Conservation (phyloP, 2,797 vertebrate genomes). For the Chrosomus eos region DNA sequence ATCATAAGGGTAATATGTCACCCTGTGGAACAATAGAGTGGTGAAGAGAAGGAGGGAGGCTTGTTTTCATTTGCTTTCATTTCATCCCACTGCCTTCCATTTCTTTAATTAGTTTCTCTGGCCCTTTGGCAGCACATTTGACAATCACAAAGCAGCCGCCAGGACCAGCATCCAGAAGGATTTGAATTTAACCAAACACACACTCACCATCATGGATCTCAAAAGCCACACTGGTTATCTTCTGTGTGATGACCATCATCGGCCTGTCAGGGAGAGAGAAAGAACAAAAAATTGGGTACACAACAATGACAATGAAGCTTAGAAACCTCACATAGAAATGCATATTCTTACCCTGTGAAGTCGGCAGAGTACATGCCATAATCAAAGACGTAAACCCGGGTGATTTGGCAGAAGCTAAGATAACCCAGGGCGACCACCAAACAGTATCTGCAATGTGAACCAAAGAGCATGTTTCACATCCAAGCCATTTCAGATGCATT, state of each 20-base stretch:
- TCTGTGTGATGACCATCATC: slow-evolving; percentile 98
- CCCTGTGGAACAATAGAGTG: slow-evolving; percentile 19
- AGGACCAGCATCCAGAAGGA: neutral
- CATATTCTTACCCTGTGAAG: slow-evolving; percentile 87
- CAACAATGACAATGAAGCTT: neutral
- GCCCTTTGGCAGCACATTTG: slow-evolving; percentile 50
- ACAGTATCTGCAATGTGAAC: slow-evolving; percentile 79
- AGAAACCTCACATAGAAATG: neutral
- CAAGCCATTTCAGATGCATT: neutral
- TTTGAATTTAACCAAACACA: slow-evolving; percentile 5
- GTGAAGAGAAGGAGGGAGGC: slow-evolving; percentile 42
- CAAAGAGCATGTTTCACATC: neutral
- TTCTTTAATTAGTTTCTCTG: slow-evolving; percentile 59
- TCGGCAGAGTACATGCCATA: slow-evolving; percentile 92
- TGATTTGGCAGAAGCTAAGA: slow-evolving; percentile 91
- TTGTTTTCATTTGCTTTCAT: slow-evolving; percentile 47
- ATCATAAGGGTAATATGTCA: slow-evolving; percentile 55
- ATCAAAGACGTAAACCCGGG: slow-evolving; percentile 90
- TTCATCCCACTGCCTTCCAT: slow-evolving; percentile 51
- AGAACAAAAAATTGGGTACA: neutral
- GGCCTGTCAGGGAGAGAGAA: slow-evolving; percentile 74
- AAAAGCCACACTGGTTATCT: slow-evolving; percentile 94
- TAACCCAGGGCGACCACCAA: slow-evolving; percentile 90
- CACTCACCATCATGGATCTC: slow-evolving; percentile 91
- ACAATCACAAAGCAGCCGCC: slow-evolving; percentile 2